Conservation (phyloP, 1,140 invertebrate species). For the Papilio glaucus region DNA sequence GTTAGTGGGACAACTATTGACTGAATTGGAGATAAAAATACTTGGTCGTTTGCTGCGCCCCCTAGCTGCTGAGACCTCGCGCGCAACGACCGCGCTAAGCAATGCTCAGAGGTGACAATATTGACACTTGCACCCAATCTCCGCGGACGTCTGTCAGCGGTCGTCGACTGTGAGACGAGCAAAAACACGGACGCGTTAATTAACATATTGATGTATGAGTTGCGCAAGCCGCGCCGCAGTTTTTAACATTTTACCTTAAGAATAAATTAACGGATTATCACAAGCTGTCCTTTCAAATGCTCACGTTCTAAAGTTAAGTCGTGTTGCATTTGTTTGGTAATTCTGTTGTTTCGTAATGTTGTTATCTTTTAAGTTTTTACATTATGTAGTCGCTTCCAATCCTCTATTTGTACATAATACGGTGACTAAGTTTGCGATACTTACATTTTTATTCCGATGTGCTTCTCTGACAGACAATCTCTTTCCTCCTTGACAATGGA, state of each 20-base stretch:
- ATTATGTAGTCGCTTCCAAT: background rate
- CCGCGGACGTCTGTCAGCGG: too few relatives aligned
- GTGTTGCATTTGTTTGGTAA: background rate
- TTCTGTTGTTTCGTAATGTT: conserved; percentile 8
- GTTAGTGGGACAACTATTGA: too few relatives aligned
- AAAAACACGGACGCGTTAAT: background rate
- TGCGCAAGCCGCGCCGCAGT: background rate
- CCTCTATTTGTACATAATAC: background rate
- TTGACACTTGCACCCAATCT: background rate
- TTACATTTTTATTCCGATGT: too few relatives aligned
- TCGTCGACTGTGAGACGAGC: background rate
- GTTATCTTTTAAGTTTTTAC: background rate
- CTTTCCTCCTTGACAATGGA: too few relatives aligned
- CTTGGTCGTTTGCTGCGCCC: too few relatives aligned
- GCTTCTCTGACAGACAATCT: too few relatives aligned
- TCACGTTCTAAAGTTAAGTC: background rate
- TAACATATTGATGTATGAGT: background rate
- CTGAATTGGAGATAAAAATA: too few relatives aligned
- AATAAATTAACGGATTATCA: conserved; percentile 12
- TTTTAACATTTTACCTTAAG: background rate
- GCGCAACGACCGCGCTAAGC: too few relatives aligned
- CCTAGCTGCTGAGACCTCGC: too few relatives aligned
- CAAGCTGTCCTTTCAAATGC: background rate
- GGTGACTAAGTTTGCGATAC: background rate
- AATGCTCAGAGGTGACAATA: background rate